These are phyloP conservation scores for Trematocara macrostoma DNA, from an alignment of 2,113 vertebrate genomes.

Conservation along the genomic window DNA sequence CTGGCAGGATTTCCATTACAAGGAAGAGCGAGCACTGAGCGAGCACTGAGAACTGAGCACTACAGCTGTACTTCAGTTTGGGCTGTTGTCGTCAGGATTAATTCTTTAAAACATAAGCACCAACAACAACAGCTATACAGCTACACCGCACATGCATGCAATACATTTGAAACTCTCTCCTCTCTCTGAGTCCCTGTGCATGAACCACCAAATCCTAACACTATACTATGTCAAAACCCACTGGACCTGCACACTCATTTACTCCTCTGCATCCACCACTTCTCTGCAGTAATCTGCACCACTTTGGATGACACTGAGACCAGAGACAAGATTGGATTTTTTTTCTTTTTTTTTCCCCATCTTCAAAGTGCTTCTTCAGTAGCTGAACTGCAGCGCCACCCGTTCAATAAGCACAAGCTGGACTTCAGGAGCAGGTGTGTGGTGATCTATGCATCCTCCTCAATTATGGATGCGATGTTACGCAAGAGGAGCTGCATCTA, in stretches of 20 bases:
- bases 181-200: not conserved
- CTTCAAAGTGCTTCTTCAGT: not conserved
- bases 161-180: not conserved
- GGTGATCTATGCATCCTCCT: constrained; percentile 42
- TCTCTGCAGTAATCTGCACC: not conserved
- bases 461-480: constrained; percentile 58
- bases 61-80: not conserved
- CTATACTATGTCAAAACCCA: not conserved
- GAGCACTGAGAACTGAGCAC: not conserved
- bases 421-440: constrained; percentile 39
- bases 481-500: constrained; percentile 33
- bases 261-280: not conserved
- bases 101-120: not conserved
- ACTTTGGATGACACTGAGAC: not conserved
- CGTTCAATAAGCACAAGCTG: not conserved
- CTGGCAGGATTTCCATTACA: constrained; percentile 39
- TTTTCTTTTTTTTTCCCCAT: accelerated
- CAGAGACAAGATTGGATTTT: not conserved
- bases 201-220: not conserved
- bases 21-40: constrained; percentile 21
- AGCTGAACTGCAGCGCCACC: constrained; percentile 10
- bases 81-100: not conserved
- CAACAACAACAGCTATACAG: not conserved
- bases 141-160: not conserved
- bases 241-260: not conserved